These are phyloP conservation scores for Bos javanicus DNA, from an alignment of 2,113 vertebrate species.

Conservation along the genomic window DNA sequence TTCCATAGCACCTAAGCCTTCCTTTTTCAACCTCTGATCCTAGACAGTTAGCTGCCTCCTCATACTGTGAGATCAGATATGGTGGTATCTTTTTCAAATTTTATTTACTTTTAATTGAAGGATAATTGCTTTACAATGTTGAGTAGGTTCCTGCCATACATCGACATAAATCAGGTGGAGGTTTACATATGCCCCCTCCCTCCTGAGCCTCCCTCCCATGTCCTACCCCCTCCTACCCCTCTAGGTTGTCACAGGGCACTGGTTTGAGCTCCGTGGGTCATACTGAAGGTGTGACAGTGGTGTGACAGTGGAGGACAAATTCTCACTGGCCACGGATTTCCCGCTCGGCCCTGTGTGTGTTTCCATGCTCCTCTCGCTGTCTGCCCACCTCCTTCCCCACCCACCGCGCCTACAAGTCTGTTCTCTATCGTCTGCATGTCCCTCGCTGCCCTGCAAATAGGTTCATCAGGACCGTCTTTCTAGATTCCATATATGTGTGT, in stretches of 20 bases:
- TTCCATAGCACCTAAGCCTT: background rate
- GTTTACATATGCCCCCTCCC: accelerated
- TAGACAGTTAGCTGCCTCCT: accelerated
- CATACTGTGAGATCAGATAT: accelerated
- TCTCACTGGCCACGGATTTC: background rate
- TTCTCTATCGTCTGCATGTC: background rate
- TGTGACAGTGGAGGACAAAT: no score
- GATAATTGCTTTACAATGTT: background rate
- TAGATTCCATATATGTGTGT: background rate
- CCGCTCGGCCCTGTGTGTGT: accelerated
- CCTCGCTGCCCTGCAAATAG: background rate
- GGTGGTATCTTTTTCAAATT: background rate
- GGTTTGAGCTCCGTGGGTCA: background rate
- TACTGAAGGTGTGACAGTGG: no score
- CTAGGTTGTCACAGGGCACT: background rate
- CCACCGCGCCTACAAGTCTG: background rate
- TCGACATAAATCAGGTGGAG: background rate
- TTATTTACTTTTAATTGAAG: background rate
- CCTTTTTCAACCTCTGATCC: background rate
- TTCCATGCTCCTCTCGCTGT: accelerated
- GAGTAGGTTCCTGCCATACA: background rate
- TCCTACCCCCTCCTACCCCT: background rate
- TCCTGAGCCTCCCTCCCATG: background rate
- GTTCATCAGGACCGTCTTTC: background rate
- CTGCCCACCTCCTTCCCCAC: background rate